Base-by-base conservation (phyloP, 1,140 invertebrate species). In the Phocides pigmalion region DNA sequence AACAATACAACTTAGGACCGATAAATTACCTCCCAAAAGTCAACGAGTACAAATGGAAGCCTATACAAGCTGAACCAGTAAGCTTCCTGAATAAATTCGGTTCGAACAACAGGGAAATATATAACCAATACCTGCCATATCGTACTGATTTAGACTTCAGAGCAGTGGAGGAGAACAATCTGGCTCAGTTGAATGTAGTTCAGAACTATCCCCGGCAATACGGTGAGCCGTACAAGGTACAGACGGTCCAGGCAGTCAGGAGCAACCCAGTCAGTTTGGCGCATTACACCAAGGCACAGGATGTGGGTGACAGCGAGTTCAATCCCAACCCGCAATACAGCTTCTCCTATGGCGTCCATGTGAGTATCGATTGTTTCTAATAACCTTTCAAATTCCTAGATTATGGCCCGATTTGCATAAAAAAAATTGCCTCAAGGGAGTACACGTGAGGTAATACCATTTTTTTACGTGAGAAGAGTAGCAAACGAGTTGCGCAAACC, bases 301-400 rank as follows among this genome's bases (percentile, higher is more conserved):
- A 74, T 3, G 32, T 58, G 0, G 50, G 62, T 0, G 42, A 56
- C 8, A 37, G 41, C 1, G 41, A 81, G 3, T 79, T 75, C 35
- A 69, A 80, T 25, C 54, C 75, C 1, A 63, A 80, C 17, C 81
- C 83, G 0, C 68, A 82, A 44, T 87, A 86, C 59, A 75, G 68
- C 16, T 86, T 69, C 62, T 80, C 83, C 5, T 89, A 89, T 64
- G 80, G 76, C 51, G 80, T 86, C 11, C 76, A 82, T 65, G 86
- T 89, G 61, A 89, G 86, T 89, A 70, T 6, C 47, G 2, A n/a
- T 22, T 25, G 4, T 9, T 49, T 8, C n/a, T 35, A 35, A 42
- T n/a, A 42, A 16, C 4, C 39, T 42, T 22, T n/a, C n/a, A n/a
- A n/a, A n/a, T n/a, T n/a, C n/a, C n/a, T n/a, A n/a, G n/a, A n/a